These are phyloP conservation scores for Lepidocyrtinus sp. DNA, from an alignment of 2,888 invertebrate genomes.

Conservation along the genomic window DNA sequence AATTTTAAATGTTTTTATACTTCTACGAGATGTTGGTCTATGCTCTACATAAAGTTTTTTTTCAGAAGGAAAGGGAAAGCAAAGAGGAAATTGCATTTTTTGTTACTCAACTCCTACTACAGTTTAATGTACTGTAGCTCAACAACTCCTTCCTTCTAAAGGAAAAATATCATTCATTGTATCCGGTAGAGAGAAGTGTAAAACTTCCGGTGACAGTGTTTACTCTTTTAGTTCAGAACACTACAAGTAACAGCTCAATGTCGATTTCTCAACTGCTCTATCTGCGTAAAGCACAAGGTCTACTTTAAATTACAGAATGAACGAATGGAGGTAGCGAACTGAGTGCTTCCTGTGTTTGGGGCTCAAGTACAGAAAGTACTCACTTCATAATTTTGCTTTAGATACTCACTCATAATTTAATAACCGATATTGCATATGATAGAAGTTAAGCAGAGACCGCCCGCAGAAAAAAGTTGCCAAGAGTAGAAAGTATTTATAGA, in stretches of 20 bases:
- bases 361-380: slow-evolving; percentile 53
- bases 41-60: too few relatives aligned
- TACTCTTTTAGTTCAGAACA: too few relatives aligned
- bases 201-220: not conserved
- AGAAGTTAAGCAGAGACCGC: not conserved
- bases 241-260: not conserved
- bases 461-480: not conserved
- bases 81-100: not conserved
- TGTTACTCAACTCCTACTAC: not conserved
- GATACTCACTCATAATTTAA: not conserved
- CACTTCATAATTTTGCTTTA: not conserved
- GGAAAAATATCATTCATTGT: not conserved
- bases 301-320: not conserved
- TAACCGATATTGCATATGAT: not conserved
- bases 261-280: not conserved
- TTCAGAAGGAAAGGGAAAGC: not conserved
- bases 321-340: slow-evolving; percentile 3
- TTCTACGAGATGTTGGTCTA: too few relatives aligned
- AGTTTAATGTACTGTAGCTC: not conserved
- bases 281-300: not conserved
- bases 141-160: not conserved
- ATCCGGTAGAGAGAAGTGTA: not conserved
- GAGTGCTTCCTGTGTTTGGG: slow-evolving; percentile 50
- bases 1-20: too few relatives aligned
- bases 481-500: not conserved